A percentile compares a stretch with the other conserved stretches of the same genome.
phyloP scores from a whole-genome alignment of 2,888 invertebrate species.

The Pyrrhosoma nymphula region DNA sequence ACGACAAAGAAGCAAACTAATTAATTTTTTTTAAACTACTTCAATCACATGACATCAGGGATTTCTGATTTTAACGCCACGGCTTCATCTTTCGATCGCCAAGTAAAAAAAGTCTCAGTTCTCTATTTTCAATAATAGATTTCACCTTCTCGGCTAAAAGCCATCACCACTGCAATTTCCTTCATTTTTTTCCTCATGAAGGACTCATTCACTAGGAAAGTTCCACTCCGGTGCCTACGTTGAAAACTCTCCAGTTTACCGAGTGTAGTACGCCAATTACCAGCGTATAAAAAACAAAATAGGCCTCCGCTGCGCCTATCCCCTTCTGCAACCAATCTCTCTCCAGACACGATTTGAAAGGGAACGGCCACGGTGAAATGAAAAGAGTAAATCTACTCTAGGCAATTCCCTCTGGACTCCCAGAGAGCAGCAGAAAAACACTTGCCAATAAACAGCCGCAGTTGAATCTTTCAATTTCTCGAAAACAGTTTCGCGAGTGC shows the following conservation, averaged over 20 bases:
- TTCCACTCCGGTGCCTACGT: neutral
- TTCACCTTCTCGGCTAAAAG: neutral
- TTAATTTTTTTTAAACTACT: too few species aligned
- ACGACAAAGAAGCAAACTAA: too few species aligned
- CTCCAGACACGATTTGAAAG: neutral
- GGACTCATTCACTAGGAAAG: neutral
- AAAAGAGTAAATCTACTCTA: neutral
- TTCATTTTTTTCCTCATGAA: neutral
- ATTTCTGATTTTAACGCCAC: neutral
- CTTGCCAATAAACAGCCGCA: neutral
- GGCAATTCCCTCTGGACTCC: neutral
- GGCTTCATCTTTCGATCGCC: neutral
- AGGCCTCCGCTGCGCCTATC: neutral
- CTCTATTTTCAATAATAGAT: neutral
- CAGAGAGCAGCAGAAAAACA: neutral
- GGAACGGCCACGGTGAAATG: neutral
- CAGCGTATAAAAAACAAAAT: neutral
- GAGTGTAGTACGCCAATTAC: neutral
- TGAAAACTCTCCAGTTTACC: neutral
- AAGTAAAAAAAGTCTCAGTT: neutral
- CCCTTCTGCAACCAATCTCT: neutral
- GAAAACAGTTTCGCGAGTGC: neutral
- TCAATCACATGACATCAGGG: too few species aligned
- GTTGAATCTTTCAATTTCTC: neutral
- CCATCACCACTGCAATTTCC: neutral